Percentiles rank a stretch among this genome's conserved stretches.
Evolutionary conservation across 2,888 invertebrate species (phyloP).

Genomic region (Apamea epomidion): DNA sequence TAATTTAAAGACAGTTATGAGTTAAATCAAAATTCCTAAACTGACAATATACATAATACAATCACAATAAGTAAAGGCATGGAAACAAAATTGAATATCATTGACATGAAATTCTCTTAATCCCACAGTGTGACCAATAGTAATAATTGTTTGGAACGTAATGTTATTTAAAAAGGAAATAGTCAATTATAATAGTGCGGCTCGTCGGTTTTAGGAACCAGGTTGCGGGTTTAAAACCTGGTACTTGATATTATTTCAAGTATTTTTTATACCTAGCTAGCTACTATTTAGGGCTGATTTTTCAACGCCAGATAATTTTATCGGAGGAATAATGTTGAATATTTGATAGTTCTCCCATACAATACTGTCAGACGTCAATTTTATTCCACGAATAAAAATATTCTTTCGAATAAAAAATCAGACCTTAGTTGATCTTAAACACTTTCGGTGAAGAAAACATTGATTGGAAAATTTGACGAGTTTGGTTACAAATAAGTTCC

Average conservation of each 20-base stretch:
- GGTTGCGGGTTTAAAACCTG: no score
- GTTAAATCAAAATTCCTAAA: constrained; percentile 9
- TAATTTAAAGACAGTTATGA: neutral
- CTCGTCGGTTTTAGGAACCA: neutral
- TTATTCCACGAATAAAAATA: no score
- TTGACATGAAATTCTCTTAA: neutral
- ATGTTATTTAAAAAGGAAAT: neutral
- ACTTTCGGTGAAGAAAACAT: neutral
- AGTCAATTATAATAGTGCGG: neutral
- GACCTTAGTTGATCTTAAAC: no score
- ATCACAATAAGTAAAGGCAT: constrained; percentile 5
- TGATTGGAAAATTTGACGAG: neutral
- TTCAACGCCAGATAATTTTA: no score
- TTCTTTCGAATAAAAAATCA: no score
- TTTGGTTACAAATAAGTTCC: neutral
- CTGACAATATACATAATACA: neutral
- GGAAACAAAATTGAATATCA: neutral
- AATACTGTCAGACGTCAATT: no score
- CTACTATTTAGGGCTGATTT: no score
- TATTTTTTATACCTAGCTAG: neutral
- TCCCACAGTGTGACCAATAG: neutral
- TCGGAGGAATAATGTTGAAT: no score
- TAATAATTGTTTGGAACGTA: neutral
- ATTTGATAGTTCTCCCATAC: no score
- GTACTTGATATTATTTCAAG: neutral